These are phyloP conservation scores for Argyresthia goedartella DNA, from an alignment of 2,888 invertebrate genomes.

Conservation along the genomic window DNA sequence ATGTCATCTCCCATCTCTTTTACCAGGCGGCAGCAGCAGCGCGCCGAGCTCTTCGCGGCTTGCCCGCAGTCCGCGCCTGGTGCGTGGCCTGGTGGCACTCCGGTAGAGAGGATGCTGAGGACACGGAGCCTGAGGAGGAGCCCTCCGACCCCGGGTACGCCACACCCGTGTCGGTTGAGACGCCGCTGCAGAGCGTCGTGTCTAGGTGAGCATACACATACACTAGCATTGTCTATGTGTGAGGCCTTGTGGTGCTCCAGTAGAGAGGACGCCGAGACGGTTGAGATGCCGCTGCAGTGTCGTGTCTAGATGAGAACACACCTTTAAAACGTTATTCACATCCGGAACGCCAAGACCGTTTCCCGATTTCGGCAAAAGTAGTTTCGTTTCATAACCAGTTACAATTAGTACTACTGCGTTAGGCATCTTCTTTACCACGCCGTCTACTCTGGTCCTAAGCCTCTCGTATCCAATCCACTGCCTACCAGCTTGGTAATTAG, in stretches of 20 bases:
- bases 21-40: constrained; percentile 29
- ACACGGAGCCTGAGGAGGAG: constrained; percentile 83
- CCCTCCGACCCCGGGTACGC: constrained; percentile 83
- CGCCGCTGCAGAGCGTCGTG: constrained; percentile 87
- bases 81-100: constrained; percentile 94
- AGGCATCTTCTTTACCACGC: too few relatives aligned
- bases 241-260: constrained; percentile 95
- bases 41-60: constrained; percentile 32
- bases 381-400: too few relatives aligned
- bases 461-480: too few relatives aligned
- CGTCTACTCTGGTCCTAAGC: too few relatives aligned
- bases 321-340: too few relatives aligned
- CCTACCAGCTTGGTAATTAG: too few relatives aligned
- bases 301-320: constrained; percentile 82
- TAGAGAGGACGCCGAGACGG: constrained; percentile 84
- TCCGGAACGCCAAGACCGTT: too few relatives aligned
- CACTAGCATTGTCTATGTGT: too few relatives aligned
- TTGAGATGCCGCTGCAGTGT: constrained; percentile 90
- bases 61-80: constrained; percentile 77
- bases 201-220: constrained; percentile 72
- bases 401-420: too few relatives aligned
- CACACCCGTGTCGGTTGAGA: constrained; percentile 87
- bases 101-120: constrained; percentile 85
- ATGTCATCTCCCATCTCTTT: not conserved
- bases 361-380: too few relatives aligned